Conservation (phyloP, 2,888 invertebrate species). For the Chelonus formosanus region DNA sequence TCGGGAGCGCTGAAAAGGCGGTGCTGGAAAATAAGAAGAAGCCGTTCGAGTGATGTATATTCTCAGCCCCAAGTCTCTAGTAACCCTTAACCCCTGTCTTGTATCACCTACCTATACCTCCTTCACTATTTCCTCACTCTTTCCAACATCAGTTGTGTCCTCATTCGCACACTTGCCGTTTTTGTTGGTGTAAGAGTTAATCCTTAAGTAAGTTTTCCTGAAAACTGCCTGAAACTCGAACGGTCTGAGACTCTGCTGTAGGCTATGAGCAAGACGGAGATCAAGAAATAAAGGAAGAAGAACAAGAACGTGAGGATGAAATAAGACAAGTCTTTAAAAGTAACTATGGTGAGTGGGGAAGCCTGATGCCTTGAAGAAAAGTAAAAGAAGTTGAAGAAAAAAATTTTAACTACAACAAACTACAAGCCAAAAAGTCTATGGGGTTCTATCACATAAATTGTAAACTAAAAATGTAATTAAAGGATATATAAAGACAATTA, state of each 20-base stretch:
- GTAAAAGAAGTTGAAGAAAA: too few relatives aligned
- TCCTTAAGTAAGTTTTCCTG: slow-evolving; percentile 53
- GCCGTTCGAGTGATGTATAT: slow-evolving; percentile 42
- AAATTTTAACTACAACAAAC: too few relatives aligned
- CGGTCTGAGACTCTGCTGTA: slow-evolving; percentile 19
- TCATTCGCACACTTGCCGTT: slow-evolving; percentile 45
- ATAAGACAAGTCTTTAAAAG: slow-evolving; percentile 1
- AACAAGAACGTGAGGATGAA: slow-evolving; percentile 27
- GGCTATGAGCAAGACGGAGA: slow-evolving; percentile 23
- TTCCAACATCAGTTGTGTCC: slow-evolving; percentile 31
- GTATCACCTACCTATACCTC: background rate
- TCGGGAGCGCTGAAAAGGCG: slow-evolving; percentile 32
- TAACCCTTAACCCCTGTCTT: slow-evolving; percentile 22
- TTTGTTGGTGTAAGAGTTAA: slow-evolving; percentile 57
- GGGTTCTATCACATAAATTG: background rate
- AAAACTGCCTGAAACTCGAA: slow-evolving; percentile 50
- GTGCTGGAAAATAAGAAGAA: slow-evolving; percentile 28
- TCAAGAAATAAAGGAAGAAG: slow-evolving; percentile 22
- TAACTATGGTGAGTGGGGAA: background rate
- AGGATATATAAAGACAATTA: too few relatives aligned
- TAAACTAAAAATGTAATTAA: too few relatives aligned
- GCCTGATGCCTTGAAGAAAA: background rate
- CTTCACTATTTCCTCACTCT: slow-evolving; percentile 19
- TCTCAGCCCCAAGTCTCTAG: slow-evolving; percentile 28
- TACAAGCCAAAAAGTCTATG: background rate